These are phyloP conservation scores for Microvelia longipes DNA, from an alignment of 1,140 invertebrate species.

Conservation along the genomic window DNA sequence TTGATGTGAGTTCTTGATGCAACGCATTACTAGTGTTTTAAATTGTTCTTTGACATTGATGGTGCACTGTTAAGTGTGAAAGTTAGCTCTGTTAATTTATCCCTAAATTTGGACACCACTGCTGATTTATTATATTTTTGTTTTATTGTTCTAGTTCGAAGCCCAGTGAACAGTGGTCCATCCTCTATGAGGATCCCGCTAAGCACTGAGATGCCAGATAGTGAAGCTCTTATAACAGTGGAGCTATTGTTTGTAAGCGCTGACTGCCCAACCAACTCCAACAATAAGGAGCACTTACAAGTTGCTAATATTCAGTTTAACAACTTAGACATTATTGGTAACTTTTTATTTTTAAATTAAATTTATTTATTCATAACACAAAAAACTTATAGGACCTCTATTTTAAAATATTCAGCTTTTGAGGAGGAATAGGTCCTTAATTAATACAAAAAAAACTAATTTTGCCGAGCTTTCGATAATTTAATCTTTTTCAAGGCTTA, in stretches of 20 bases:
- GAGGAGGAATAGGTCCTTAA: too few species aligned
- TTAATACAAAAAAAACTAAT: too few species aligned
- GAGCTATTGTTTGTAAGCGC: conserved; percentile 60
- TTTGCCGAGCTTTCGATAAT: too few species aligned
- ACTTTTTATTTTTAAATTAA: conserved; percentile 25
- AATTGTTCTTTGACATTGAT: too few species aligned
- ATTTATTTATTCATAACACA: neutral
- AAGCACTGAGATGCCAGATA: conserved; percentile 37
- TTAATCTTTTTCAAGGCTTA: too few species aligned
- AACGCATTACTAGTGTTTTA: too few species aligned
- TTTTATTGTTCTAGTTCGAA: conserved; percentile 10
- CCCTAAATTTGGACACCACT: too few species aligned
- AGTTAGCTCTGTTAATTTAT: too few species aligned
- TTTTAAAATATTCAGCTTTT: too few species aligned
- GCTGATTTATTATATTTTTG: neutral
- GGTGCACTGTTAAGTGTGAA: too few species aligned
- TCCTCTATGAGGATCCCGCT: conserved; percentile 13
- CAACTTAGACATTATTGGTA: conserved; percentile 82
- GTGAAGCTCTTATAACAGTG: conserved; percentile 69
- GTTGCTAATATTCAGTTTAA: conserved; percentile 82
- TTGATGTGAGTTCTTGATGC: too few species aligned
- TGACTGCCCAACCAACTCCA: conserved; percentile 26
- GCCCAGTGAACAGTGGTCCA: conserved; percentile 8
- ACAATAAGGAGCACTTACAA: conserved; percentile 41
- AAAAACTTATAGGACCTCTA: too few species aligned